Percentiles rank a stretch among this genome's conserved stretches.
Evolutionary conservation across 2,113 vertebrate species (phyloP).

Genomic region (Coturnix japonica): DNA sequence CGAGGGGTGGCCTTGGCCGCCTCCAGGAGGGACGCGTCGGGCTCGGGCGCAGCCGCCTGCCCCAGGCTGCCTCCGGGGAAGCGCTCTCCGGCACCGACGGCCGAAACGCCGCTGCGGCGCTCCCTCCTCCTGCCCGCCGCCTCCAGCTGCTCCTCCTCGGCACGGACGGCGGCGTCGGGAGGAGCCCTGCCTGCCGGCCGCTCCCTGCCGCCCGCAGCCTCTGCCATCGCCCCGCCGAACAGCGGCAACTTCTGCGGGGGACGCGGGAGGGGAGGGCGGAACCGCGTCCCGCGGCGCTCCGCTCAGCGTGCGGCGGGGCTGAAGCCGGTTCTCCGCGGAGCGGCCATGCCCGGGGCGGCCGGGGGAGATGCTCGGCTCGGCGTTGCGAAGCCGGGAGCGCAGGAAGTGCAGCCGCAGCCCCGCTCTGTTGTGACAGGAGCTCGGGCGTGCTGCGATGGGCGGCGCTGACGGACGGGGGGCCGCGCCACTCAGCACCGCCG

Average conservation of each 20-base stretch:
- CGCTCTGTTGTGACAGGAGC: slow-evolving; percentile 65
- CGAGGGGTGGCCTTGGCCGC: slow-evolving; percentile 87
- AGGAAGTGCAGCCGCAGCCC: slow-evolving; percentile 48
- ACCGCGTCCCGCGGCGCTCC: not conserved
- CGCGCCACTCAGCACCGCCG: slow-evolving; percentile 42
- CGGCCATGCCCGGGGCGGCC: not conserved
- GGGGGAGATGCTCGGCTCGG: too few species aligned
- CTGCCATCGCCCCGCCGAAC: slow-evolving; percentile 68
- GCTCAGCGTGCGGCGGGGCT: slow-evolving; percentile 24
- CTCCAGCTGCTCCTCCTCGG: slow-evolving; percentile 80
- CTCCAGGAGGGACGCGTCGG: slow-evolving; percentile 82
- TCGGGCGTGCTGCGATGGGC: slow-evolving; percentile 74
- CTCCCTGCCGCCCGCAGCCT: slow-evolving; percentile 61
- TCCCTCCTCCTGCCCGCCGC: slow-evolving; percentile 75
- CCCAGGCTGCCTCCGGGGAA: not conserved
- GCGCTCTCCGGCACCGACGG: slow-evolving; percentile 64
- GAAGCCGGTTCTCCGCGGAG: not conserved
- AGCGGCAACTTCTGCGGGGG: not conserved
- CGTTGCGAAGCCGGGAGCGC: not conserved
- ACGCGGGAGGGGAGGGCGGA: not conserved
- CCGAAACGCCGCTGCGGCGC: slow-evolving; percentile 84
- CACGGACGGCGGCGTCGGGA: slow-evolving; percentile 56
- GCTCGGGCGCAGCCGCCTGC: slow-evolving; percentile 67
- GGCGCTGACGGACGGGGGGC: slow-evolving; percentile 57
- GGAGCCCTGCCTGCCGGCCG: not conserved